Conservation (phyloP, 2,888 invertebrate genomes). For the Yponomeuta malinellus region DNA sequence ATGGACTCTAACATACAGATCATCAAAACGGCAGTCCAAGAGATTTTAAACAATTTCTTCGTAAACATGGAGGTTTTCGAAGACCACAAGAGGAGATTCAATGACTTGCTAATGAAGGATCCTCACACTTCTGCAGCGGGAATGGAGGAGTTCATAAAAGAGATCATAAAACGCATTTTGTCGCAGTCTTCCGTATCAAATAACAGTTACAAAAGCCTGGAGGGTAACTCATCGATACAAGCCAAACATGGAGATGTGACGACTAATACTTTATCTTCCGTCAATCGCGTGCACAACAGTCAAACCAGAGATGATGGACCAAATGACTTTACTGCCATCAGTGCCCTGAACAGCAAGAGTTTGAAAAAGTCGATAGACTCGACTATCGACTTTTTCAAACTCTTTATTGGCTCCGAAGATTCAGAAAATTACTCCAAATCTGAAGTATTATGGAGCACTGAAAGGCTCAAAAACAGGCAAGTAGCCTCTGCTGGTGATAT, state of each 20-base stretch:
- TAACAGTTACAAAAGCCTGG: slow-evolving; percentile 26
- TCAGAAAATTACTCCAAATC: background rate
- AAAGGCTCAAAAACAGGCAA: slow-evolving; percentile 17
- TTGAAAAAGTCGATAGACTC: too few relatives aligned
- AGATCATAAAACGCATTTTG: slow-evolving; percentile 55
- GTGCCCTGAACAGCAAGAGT: background rate
- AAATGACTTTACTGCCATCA: background rate
- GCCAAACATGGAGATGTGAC: too few relatives aligned
- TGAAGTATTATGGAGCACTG: background rate
- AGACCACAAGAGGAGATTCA: slow-evolving; percentile 48
- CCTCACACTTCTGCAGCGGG: slow-evolving; percentile 43
- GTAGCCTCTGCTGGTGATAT: slow-evolving; percentile 54
- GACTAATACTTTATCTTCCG: background rate
- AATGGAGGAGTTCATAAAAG: slow-evolving; percentile 59
- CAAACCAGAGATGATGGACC: background rate
- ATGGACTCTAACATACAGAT: slow-evolving; percentile 56
- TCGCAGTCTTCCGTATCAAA: slow-evolving; percentile 33
- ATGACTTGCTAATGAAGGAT: slow-evolving; percentile 50
- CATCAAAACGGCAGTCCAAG: slow-evolving; percentile 54
- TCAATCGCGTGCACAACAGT: background rate
- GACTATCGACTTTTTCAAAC: background rate
- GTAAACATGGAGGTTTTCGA: slow-evolving; percentile 53
- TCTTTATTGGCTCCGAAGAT: background rate
- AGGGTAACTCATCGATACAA: background rate
- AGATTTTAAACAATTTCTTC: slow-evolving; percentile 58